These are phyloP conservation scores for Iselma pallidipennis DNA, from an alignment of 2,888 invertebrate genomes.

Conservation along the genomic window DNA sequence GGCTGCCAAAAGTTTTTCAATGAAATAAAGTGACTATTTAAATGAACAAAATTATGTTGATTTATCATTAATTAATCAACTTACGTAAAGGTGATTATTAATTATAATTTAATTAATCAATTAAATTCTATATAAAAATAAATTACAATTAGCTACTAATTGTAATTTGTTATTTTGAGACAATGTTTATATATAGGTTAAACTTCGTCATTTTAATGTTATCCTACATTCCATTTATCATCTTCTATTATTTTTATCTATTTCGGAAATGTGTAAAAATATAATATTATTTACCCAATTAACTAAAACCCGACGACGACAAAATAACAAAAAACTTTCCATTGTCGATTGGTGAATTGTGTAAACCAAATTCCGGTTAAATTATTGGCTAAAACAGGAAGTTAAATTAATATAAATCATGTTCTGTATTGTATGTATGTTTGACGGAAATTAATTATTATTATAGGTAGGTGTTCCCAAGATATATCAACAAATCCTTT, in stretches of 20 bases:
- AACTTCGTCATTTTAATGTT: conserved; percentile 40
- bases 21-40: conserved; percentile 44
- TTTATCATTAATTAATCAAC: conserved; percentile 46
- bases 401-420: neutral
- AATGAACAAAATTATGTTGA: conserved; percentile 45
- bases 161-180: conserved; percentile 22
- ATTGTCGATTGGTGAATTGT: neutral
- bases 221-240: conserved; percentile 23
- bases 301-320: too few relatives aligned
- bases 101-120: conserved; percentile 28
- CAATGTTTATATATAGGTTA: conserved; percentile 53
- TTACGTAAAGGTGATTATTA: conserved; percentile 41
- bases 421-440: neutral
- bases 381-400: neutral
- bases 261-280: neutral
- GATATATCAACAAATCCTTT: neutral
- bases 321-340: too few relatives aligned
- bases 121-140: too few relatives aligned
- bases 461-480: neutral
- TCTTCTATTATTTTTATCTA: conserved; percentile 27
- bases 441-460: neutral
- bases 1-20: conserved; percentile 53
- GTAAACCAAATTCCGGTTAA: neutral
- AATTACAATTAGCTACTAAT: too few relatives aligned
- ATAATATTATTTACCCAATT: too few relatives aligned